Conservation (phyloP, 1,140 invertebrate genomes). For the Drosophila virilis region DNA sequence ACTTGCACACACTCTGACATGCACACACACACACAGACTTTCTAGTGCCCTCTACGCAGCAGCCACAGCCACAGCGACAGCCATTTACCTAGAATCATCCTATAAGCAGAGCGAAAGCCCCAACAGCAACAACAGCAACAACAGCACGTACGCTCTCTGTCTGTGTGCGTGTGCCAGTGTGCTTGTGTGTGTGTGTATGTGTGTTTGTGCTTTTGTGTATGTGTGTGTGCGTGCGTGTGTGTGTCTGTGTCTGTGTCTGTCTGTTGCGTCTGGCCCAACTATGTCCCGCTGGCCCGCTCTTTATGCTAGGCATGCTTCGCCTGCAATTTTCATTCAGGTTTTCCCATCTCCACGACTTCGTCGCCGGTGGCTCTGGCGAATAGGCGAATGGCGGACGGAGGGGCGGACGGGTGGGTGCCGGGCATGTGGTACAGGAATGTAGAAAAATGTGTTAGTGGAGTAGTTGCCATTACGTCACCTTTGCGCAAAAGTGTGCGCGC, state of each 20-base stretch:
- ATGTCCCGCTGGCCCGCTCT: conserved; percentile 13
- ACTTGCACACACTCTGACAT: conserved; percentile 54
- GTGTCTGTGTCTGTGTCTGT: conserved; percentile 13
- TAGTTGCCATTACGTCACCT: conserved; percentile 84
- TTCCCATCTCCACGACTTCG: conserved; percentile 59
- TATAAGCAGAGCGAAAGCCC: conserved; percentile 2
- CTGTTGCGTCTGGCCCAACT: conserved; percentile 6
- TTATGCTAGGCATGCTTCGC: conserved; percentile 69
- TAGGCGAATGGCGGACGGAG: conserved; percentile 1
- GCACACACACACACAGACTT: conserved; percentile 26
- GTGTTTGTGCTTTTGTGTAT: conserved; percentile 13
- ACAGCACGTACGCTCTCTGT: neutral
- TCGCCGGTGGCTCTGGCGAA: conserved; percentile 23
- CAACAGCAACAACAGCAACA: conserved; percentile 21
- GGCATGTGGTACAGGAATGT: conserved; percentile 70
- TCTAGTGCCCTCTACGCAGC: conserved; percentile 39
- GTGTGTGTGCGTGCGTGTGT: conserved; percentile 11
- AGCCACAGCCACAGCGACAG: conserved; percentile 9
- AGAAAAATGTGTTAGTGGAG: conserved; percentile 85
- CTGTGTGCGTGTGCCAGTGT: neutral
- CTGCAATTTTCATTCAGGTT: conserved; percentile 80
- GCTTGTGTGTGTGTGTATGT: conserved; percentile 15
- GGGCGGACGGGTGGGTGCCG: neutral
- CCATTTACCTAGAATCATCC: conserved; percentile 45
- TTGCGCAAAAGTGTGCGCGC: conserved; percentile 18